Conservation (phyloP, 2,797 vertebrate genomes). For the Leptodactylus fallax region DNA sequence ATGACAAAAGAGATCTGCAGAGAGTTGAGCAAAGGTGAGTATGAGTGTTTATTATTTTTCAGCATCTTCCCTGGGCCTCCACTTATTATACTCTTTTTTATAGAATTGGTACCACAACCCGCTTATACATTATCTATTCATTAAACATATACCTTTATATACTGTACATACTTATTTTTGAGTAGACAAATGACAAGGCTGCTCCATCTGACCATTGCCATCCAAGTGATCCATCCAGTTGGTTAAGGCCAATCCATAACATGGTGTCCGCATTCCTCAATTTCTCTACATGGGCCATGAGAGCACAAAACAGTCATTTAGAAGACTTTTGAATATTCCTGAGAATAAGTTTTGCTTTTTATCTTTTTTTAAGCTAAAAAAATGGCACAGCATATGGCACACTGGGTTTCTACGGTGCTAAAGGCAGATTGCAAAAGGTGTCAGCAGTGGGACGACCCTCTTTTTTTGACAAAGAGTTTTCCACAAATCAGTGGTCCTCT, state of each 20-base stretch:
- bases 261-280: constrained; percentile 76
- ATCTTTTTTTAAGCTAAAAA: neutral
- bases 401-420: too few species aligned
- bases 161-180: constrained; percentile 75
- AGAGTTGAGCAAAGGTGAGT: too few species aligned
- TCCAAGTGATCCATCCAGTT: constrained; percentile 80
- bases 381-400: too few species aligned
- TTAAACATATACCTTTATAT: neutral
- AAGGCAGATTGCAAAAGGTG: too few species aligned
- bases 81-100: neutral
- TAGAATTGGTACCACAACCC: neutral
- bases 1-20: too few species aligned
- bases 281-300: constrained; percentile 77
- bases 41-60: too few species aligned
- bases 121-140: neutral
- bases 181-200: constrained; percentile 84
- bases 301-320: neutral
- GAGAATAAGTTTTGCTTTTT: neutral
- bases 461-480: too few species aligned
- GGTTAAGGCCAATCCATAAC: constrained; percentile 91
- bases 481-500: too few species aligned
- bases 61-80: too few species aligned
- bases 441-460: too few species aligned
- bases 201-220: constrained; percentile 95
- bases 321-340: neutral